phyloP scores from a whole-genome alignment of 1,140 invertebrate species.

The Rhagoletis pomonella region DNA sequence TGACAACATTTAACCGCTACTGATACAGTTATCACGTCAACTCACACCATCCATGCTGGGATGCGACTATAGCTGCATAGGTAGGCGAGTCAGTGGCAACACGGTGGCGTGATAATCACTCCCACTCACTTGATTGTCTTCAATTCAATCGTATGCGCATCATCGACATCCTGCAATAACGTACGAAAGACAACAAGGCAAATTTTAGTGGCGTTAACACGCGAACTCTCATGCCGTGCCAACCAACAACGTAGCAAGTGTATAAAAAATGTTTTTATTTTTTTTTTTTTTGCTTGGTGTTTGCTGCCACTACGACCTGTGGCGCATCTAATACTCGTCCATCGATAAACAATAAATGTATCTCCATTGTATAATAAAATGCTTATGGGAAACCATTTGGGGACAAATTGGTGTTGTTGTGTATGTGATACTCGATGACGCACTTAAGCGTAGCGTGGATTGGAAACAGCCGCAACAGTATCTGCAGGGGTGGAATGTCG shows the following conservation, averaged over 20 bases:
- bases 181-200: neutral
- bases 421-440: neutral
- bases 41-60: neutral
- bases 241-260: neutral
- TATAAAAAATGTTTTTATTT: constrained; percentile 1
- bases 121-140: neutral
- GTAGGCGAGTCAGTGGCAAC: constrained; percentile 20
- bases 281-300: too few species aligned
- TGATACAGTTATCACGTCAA: constrained; percentile 49
- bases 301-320: neutral
- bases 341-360: constrained; percentile 56
- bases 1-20: constrained; percentile 29
- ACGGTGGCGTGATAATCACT: constrained; percentile 15
- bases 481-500: constrained; percentile 16
- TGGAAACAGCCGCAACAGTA: neutral
- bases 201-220: constrained; percentile 14
- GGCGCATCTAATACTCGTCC: neutral
- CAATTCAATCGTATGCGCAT: neutral
- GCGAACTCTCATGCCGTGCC: neutral
- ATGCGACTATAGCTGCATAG: neutral
- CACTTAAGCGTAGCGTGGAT: neutral
- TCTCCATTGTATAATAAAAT: constrained; percentile 56
- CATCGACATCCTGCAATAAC: neutral
- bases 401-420: constrained; percentile 47
- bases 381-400: constrained; percentile 52